These are phyloP conservation scores for Babylonia areolata DNA, from an alignment of 1,140 invertebrate species.

Conservation along the genomic window DNA sequence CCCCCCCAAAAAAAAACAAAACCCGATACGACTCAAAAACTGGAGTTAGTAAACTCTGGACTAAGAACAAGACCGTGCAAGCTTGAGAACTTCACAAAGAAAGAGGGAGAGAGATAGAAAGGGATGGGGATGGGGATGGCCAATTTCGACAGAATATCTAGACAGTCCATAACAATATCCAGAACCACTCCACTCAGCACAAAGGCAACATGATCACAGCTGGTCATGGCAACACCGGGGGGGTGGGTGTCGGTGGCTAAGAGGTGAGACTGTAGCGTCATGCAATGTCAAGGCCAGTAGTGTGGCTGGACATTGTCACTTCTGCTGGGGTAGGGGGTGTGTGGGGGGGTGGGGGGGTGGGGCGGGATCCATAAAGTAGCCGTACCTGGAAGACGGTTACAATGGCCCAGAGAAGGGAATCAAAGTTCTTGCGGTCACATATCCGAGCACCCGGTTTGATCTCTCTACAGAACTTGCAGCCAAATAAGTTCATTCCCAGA, in stretches of 20 bases:
- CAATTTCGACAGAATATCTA: background rate
- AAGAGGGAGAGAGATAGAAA: background rate
- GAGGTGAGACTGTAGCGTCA: background rate
- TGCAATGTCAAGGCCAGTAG: background rate
- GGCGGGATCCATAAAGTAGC: background rate
- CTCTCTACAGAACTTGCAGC: slow-evolving; percentile 99
- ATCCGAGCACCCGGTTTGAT: slow-evolving; percentile 78
- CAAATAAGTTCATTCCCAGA: slow-evolving; percentile 97
- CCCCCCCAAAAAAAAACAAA: too few species aligned
- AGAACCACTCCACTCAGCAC: background rate
- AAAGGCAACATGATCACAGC: background rate
- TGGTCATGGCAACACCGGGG: too few species aligned
- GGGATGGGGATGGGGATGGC: too few species aligned
- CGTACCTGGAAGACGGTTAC: slow-evolving; percentile 99
- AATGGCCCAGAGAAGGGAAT: slow-evolving; percentile 99
- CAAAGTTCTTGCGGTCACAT: slow-evolving; percentile 97
- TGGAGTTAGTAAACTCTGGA: too few species aligned
- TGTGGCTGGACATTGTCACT: background rate
- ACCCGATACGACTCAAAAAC: too few species aligned
- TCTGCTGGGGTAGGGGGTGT: too few species aligned
- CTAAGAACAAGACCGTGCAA: too few species aligned
- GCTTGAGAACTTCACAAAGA: background rate
- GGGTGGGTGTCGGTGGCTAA: too few species aligned
- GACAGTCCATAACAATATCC: background rate
- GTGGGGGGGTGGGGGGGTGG: too few species aligned